phyloP scores from a whole-genome alignment of 1,140 invertebrate species.

The Drosophila saltans region DNA sequence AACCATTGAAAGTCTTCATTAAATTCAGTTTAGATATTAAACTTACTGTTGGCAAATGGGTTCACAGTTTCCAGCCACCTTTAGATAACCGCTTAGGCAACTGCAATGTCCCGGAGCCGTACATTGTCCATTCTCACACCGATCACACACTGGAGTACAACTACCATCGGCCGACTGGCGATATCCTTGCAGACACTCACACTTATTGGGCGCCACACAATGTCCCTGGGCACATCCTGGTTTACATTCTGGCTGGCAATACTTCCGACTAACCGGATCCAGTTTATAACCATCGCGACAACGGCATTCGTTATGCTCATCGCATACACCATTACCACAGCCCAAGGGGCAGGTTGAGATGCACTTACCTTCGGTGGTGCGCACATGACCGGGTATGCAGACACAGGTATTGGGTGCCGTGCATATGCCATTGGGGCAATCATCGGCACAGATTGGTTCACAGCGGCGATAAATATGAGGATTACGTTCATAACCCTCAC shows the following conservation, averaged over 20 bases:
- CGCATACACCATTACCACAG: conserved; percentile 84
- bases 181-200: conserved; percentile 84
- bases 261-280: conserved; percentile 83
- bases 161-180: conserved; percentile 62
- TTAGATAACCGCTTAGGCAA: conserved; percentile 83
- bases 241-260: conserved; percentile 86
- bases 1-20: neutral
- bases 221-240: conserved; percentile 85
- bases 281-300: conserved; percentile 87
- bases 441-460: conserved; percentile 85
- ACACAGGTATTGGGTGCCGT: conserved; percentile 85
- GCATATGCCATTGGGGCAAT: conserved; percentile 86
- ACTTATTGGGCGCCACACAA: conserved; percentile 85
- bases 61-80: conserved; percentile 83
- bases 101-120: conserved; percentile 84
- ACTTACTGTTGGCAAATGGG: conserved; percentile 84
- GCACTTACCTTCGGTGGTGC: conserved; percentile 72
- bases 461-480: conserved; percentile 85
- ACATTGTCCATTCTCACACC: conserved; percentile 84
- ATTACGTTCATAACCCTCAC: conserved; percentile 86
- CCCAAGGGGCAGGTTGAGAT: conserved; percentile 80
- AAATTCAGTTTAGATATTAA: neutral
- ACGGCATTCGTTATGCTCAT: conserved; percentile 84
- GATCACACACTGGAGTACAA: conserved; percentile 83
- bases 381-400: conserved; percentile 85